Percentiles rank a stretch among this genome's conserved stretches.
These are phyloP conservation scores for Paratilapia polleni DNA, from an alignment of 2,113 vertebrate genomes.

Conservation along the genomic window DNA sequence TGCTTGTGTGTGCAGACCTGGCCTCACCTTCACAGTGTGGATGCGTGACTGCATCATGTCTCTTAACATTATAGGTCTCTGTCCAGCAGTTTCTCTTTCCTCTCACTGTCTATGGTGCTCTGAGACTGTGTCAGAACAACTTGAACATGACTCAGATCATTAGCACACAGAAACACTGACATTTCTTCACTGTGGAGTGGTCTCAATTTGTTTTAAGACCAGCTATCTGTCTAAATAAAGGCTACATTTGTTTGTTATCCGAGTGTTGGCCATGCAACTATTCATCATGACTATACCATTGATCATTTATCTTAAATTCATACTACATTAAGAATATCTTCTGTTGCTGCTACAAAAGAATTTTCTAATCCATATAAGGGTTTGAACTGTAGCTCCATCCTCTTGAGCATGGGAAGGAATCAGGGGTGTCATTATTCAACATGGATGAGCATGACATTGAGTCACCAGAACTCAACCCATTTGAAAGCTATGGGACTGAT, in stretches of 20 bases:
- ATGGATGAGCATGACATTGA: accelerated
- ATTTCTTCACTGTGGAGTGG: neutral
- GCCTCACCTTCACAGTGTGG: neutral
- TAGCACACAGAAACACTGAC: neutral
- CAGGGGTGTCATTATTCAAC: neutral
- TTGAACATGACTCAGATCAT: neutral
- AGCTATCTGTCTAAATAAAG: neutral
- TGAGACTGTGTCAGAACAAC: neutral
- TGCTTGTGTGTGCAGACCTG: neutral
- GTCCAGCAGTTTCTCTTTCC: neutral
- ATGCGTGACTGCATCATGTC: neutral
- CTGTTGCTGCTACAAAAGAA: neutral
- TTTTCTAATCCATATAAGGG: neutral
- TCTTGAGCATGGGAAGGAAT: neutral
- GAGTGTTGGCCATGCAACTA: neutral
- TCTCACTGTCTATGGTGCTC: neutral
- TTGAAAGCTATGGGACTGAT: neutral
- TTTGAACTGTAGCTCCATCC: neutral
- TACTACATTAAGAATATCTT: neutral
- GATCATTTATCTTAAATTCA: neutral
- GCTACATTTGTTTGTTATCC: neutral
- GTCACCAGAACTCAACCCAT: neutral
- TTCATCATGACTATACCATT: neutral
- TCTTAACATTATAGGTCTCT: neutral
- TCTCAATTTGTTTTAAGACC: neutral